These are phyloP conservation scores for Nyctalus aviator DNA, from an alignment of 2,797 vertebrate genomes.

Conservation along the genomic window DNA sequence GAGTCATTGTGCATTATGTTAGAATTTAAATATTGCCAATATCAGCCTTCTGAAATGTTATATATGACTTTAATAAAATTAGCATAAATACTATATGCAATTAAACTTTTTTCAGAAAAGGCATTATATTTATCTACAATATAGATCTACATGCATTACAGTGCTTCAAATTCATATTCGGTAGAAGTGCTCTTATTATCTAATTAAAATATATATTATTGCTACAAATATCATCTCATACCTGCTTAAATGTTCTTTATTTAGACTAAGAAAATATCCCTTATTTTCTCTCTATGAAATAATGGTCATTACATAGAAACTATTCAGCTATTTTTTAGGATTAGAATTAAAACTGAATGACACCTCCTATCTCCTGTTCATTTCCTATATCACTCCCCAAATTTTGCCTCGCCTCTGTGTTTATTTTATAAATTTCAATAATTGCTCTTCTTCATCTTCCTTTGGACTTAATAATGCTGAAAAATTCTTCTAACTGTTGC, in stretches of 20 bases:
- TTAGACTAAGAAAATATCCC: slow-evolving; percentile 34
- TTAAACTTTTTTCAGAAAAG: slow-evolving; percentile 71
- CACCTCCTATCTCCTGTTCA: neutral
- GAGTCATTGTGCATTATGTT: slow-evolving; percentile 67
- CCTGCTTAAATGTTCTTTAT: slow-evolving; percentile 57
- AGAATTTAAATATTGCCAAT: slow-evolving; percentile 70
- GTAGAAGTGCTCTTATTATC: slow-evolving; percentile 31
- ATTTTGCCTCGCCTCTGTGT: slow-evolving; percentile 55
- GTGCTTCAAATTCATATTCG: slow-evolving; percentile 45
- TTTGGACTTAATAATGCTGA: slow-evolving; percentile 52
- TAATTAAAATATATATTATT: slow-evolving; percentile 76
- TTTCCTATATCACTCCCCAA: neutral
- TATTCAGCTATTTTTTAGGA: slow-evolving; percentile 5
- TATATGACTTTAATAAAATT: slow-evolving; percentile 82
- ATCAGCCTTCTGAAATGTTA: slow-evolving; percentile 77
- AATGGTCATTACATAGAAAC: slow-evolving; percentile 41
- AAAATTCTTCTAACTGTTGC: slow-evolving; percentile 62
- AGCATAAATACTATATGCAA: slow-evolving; percentile 75
- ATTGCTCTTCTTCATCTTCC: slow-evolving; percentile 20
- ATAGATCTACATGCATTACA: slow-evolving; percentile 27
- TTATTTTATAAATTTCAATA: slow-evolving; percentile 65
- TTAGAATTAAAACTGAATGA: slow-evolving; percentile 51
- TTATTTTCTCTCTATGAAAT: slow-evolving; percentile 21
- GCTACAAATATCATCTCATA: slow-evolving; percentile 13
- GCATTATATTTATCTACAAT: slow-evolving; percentile 65